Base-by-base conservation (phyloP, 2,888 invertebrate genomes). In the Abrostola triplasia region DNA sequence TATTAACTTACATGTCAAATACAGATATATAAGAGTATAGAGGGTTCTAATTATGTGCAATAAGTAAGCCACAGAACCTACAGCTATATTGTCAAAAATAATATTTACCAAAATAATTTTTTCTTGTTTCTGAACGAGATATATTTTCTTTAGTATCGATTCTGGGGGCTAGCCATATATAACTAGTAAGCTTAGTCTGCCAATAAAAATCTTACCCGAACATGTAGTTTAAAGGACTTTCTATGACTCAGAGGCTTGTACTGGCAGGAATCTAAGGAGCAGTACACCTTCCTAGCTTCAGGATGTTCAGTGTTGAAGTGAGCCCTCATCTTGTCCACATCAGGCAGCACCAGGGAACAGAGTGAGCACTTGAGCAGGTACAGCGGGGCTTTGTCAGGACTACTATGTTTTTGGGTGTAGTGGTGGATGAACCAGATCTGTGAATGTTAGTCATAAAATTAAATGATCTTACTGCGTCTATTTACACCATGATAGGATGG, bases 391-490 rank as follows among this genome's bases (percentile, higher is more conserved):
- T 82, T 72, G 0, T 78, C 72, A 0, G 79, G 76, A 5, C 71
- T 64, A 4, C 60, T 67, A 63, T 95, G 95, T 36, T 87, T 87
- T 13, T 89, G 84, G 8, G 92, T 50, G 67, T 89, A 88, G 67
- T 95, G 95, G 68, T 94, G 87, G 9, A 87, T 82, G 51, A 88
- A 94, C 91, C 92, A 94, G 0, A 93, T 84, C 94, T 94, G 81
- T 8, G 10, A 47, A 9, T 9, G 6, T 0, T 2, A 12, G 13
- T 13, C 4, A 24, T 13, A 24, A 13, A 0, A 9, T 44, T 12
- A 24, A 4, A 24, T 24, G 1, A 24, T 24, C 1, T 24, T 2
- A 24, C 4, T 24, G 24, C 4, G 24, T 24, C 1, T 24, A 1
- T 24, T 24, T 24, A 24, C 24, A 24, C 1, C 24, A 2, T 24